A percentile compares a stretch with the other conserved stretches of the same genome.
Evolutionary conservation across 2,113 vertebrate genomes (phyloP).

Genomic region (Morone chrysops): DNA sequence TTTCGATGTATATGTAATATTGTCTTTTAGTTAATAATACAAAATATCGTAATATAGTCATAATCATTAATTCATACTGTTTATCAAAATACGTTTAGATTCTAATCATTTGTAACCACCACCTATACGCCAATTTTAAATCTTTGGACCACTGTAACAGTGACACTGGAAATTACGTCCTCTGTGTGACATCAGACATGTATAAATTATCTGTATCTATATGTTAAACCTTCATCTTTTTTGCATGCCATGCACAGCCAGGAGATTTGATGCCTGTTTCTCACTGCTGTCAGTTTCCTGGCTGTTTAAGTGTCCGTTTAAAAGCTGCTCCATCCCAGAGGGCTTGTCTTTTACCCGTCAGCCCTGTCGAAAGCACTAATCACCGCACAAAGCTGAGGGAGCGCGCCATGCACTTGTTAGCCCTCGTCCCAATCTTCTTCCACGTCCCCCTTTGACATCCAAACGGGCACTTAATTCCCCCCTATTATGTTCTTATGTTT

Average conservation of each 20-base stretch:
- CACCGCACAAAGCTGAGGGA: slow-evolving; percentile 75
- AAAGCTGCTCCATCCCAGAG: slow-evolving; percentile 72
- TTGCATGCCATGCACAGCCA: slow-evolving; percentile 32
- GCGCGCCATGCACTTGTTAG: slow-evolving; percentile 75
- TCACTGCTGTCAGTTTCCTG: slow-evolving; percentile 53
- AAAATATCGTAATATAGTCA: background rate
- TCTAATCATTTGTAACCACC: background rate
- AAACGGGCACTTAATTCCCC: slow-evolving; percentile 82
- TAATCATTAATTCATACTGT: background rate
- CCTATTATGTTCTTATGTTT: slow-evolving; percentile 84
- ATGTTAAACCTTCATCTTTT: slow-evolving; percentile 47
- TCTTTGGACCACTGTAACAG: background rate
- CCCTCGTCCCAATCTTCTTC: slow-evolving; percentile 73
- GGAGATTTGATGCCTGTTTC: slow-evolving; percentile 28
- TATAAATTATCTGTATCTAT: slow-evolving; percentile 31
- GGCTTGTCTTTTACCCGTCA: slow-evolving; percentile 83
- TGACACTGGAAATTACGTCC: background rate
- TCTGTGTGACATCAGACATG: slow-evolving; percentile 21
- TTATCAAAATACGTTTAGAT: background rate
- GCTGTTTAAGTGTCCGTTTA: slow-evolving; percentile 81
- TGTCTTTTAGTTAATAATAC: background rate
- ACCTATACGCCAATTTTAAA: background rate
- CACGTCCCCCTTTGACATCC: slow-evolving; percentile 78
- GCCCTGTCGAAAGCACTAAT: slow-evolving; percentile 76
- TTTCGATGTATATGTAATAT: background rate